Percentiles rank a stretch among this genome's conserved stretches.
Evolutionary conservation across 2,888 invertebrate species (phyloP).

Genomic region (Eristalis arbustorum): DNA sequence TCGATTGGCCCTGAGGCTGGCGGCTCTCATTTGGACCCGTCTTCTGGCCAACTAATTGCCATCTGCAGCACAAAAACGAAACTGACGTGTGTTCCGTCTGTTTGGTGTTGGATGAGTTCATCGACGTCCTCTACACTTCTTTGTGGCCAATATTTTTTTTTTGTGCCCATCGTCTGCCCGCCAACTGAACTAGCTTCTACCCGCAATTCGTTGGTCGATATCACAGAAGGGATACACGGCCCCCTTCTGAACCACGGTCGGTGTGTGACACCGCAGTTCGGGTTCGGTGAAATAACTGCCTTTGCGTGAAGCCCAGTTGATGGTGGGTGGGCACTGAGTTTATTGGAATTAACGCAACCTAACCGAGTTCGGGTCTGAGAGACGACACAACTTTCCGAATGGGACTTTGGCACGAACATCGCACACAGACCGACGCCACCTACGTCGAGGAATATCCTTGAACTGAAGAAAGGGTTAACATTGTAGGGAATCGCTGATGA

Average conservation of each 20-base stretch:
- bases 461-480: neutral
- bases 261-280: conserved; percentile 16
- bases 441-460: neutral
- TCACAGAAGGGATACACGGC: conserved; percentile 36
- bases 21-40: conserved; percentile 10
- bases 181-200: conserved; percentile 36
- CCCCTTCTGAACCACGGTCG: neutral
- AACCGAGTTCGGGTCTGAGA: conserved; percentile 9
- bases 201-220: conserved; percentile 64
- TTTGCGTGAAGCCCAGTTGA: conserved; percentile 35
- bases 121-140: neutral
- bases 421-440: neutral
- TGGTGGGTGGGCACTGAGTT: conserved; percentile 25
- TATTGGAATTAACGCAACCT: conserved; percentile 65
- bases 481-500: conserved; percentile 23
- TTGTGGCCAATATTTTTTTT: neutral
- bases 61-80: conserved; percentile 40
- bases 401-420: conserved; percentile 53
- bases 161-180: neutral
- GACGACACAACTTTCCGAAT: conserved; percentile 54
- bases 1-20: conserved; percentile 49
- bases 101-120: neutral
- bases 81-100: conserved; percentile 55
- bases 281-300: conserved; percentile 34
- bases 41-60: conserved; percentile 41